Evolutionary conservation across 2,888 invertebrate genomes (phyloP).

Genomic region (Maniola hyperantus): DNA sequence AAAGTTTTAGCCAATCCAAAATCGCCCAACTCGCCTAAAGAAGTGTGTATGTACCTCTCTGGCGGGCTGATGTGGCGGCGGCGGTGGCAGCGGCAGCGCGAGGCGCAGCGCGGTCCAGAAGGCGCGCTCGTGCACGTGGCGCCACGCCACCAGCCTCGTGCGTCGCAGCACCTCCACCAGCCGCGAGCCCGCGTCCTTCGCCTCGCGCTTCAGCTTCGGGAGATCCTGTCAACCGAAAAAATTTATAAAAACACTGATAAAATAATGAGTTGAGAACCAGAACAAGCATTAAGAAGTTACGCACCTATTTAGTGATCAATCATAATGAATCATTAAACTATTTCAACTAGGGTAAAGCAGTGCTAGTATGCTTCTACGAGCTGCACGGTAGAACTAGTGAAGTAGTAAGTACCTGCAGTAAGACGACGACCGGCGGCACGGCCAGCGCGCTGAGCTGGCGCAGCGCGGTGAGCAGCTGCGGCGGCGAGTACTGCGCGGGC

Average conservation of each 20-base stretch:
- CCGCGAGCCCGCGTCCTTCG: constrained; percentile 79
- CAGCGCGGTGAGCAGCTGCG: constrained; percentile 66
- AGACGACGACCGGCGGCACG: constrained; percentile 68
- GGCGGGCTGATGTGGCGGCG: constrained; percentile 50
- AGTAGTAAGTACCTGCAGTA: constrained; percentile 62
- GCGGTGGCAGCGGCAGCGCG: constrained; percentile 82
- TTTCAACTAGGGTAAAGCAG: too few species aligned
- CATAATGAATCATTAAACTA: too few species aligned
- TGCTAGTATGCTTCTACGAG: too few species aligned
- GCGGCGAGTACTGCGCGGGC: constrained; percentile 68
- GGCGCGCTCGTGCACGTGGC: constrained; percentile 78
- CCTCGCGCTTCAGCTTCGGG: constrained; percentile 78
- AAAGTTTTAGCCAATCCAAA: too few species aligned
- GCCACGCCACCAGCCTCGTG: constrained; percentile 79
- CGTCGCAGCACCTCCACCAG: constrained; percentile 70
- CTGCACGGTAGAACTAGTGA: too few species aligned
- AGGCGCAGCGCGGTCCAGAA: constrained; percentile 86
- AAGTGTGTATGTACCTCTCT: constrained; percentile 31
- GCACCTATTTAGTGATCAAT: too few species aligned
- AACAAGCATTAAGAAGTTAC: too few species aligned
- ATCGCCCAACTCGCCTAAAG: too few species aligned
- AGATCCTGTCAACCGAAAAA: constrained; percentile 72
- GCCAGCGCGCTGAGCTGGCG: constrained; percentile 66
- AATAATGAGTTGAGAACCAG: not conserved
- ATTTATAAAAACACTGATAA: not conserved